Conservation (phyloP, 2,888 invertebrate genomes). For the Phalera bucephala region DNA sequence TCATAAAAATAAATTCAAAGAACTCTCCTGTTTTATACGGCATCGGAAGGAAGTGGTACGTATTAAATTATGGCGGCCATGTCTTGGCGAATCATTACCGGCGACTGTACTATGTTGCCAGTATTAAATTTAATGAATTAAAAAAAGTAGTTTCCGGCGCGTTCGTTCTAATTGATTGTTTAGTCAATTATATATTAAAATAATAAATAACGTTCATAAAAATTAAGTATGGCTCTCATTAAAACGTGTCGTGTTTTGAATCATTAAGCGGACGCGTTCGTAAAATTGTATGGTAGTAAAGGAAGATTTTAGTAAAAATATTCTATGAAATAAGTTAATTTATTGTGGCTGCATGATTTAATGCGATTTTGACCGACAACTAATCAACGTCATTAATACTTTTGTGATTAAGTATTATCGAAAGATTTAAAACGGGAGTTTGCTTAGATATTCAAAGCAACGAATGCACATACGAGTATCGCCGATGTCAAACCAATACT, state of each 20-base stretch:
- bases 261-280: slow-evolving; percentile 30
- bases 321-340: too few relatives aligned
- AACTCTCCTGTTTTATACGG: slow-evolving; percentile 57
- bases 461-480: too few relatives aligned
- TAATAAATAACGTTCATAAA: slow-evolving; percentile 59
- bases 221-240: slow-evolving; percentile 52
- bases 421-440: too few relatives aligned
- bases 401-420: too few relatives aligned
- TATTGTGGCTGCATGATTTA: too few relatives aligned
- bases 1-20: slow-evolving; percentile 23
- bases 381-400: too few relatives aligned
- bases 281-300: slow-evolving; percentile 6
- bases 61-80: slow-evolving; percentile 62
- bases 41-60: slow-evolving; percentile 80
- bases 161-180: slow-evolving; percentile 63
- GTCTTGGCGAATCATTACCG: slow-evolving; percentile 71
- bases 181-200: slow-evolving; percentile 35
- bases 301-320: slow-evolving; percentile 3
- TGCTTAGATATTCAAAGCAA: too few relatives aligned
- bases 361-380: too few relatives aligned
- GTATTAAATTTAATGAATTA: slow-evolving; percentile 43
- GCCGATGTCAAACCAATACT: too few relatives aligned
- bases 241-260: slow-evolving; percentile 47
- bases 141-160: slow-evolving; percentile 63
- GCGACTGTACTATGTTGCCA: slow-evolving; percentile 33